phyloP scores from a whole-genome alignment of 92 coral and sea anemone genomes.

The Palythoa grandiflora region DNA sequence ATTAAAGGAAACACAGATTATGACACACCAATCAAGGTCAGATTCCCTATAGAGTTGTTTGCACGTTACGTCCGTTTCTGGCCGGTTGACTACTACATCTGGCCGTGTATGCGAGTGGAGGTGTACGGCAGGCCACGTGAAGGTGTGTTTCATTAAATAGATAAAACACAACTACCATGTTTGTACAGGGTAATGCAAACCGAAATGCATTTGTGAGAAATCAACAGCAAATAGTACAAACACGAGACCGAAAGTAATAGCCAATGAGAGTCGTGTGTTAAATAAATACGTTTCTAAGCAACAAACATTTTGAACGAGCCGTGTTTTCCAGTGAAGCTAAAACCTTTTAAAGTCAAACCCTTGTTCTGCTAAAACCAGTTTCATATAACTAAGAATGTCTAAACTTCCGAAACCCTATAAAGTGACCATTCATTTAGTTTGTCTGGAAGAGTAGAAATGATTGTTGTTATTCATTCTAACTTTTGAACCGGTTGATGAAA shows the following conservation, averaged over 20 bases:
- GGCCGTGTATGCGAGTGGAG: constrained; percentile 75
- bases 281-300: not conserved
- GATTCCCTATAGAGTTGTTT: constrained; percentile 47
- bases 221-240: no score
- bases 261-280: not conserved
- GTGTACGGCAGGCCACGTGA: constrained; percentile 60
- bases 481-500: no score
- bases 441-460: no score
- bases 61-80: constrained; percentile 73
- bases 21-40: constrained; percentile 31
- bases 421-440: no score
- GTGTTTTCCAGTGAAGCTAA: not conserved
- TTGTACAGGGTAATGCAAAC: no score
- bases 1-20: constrained; percentile 65
- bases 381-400: not conserved
- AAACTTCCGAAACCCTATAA: no score
- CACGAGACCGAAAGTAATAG: not conserved
- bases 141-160: not conserved
- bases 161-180: no score
- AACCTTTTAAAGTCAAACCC: not conserved
- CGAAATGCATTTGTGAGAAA: no score
- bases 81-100: constrained; percentile 72
- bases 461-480: no score
- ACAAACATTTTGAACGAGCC: no score
- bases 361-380: no score